Conservation (phyloP, 2,113 vertebrate genomes). For the Myotis brandtii region DNA sequence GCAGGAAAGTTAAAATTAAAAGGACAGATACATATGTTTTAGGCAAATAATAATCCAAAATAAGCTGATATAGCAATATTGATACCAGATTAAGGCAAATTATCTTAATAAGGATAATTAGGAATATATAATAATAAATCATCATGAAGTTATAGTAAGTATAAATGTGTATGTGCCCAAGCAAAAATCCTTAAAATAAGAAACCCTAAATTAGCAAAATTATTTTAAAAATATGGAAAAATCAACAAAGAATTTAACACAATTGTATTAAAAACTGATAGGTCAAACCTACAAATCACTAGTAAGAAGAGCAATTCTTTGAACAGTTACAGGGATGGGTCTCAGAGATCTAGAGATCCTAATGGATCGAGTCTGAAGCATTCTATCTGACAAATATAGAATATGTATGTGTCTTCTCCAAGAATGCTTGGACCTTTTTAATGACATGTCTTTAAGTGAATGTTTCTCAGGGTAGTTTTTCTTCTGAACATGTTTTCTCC, state of each 20-base stretch:
- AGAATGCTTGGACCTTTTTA: conserved; percentile 35
- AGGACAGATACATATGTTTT: background rate
- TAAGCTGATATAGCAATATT: background rate
- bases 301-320: background rate
- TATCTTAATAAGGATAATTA: background rate
- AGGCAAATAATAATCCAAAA: background rate
- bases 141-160: background rate
- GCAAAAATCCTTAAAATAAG: conserved; percentile 4
- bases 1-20: background rate
- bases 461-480: background rate
- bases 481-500: conserved; percentile 53
- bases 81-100: background rate
- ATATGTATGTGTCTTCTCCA: background rate
- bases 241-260: background rate
- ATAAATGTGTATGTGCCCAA: background rate
- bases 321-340: background rate
- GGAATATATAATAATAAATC: background rate
- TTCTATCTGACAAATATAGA: background rate
- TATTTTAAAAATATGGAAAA: background rate
- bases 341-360: background rate
- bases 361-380: background rate
- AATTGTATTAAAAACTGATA: background rate
- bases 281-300: background rate
- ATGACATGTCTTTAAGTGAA: conserved; percentile 24
- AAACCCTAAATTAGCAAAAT: conserved; percentile 20